These are phyloP conservation scores for Agrilus mali DNA, from an alignment of 2,888 invertebrate genomes.

Conservation along the genomic window DNA sequence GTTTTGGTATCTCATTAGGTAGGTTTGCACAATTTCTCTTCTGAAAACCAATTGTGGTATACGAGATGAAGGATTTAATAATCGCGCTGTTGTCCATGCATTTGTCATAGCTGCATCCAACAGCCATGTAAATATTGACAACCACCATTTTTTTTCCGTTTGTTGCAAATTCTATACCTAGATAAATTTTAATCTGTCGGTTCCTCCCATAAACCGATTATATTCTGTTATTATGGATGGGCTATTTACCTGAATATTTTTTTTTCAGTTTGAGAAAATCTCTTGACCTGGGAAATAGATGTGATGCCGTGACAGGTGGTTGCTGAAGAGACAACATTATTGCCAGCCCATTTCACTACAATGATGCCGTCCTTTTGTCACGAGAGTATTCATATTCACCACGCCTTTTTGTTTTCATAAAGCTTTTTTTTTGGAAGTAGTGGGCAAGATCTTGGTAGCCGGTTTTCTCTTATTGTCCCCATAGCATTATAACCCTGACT, in stretches of 20 bases:
- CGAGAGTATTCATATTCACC: neutral
- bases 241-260: neutral
- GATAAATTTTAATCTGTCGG: neutral
- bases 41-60: too few species aligned
- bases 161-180: slow-evolving; percentile 1
- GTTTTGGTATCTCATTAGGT: slow-evolving; percentile 2
- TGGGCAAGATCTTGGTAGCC: too few species aligned
- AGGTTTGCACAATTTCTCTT: too few species aligned
- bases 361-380: slow-evolving; percentile 10
- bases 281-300: slow-evolving; percentile 2
- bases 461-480: too few species aligned
- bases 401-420: too few species aligned
- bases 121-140: slow-evolving; percentile 7
- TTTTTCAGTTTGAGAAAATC: neutral
- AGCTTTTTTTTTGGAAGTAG: too few species aligned
- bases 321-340: slow-evolving; percentile 13
- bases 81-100: neutral
- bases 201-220: neutral
- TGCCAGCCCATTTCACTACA: slow-evolving; percentile 15
- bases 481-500: too few species aligned
- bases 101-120: slow-evolving; percentile 1
- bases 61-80: too few species aligned
- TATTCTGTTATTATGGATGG: neutral
- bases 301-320: slow-evolving; percentile 9
- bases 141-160: slow-evolving; percentile 9